These are phyloP conservation scores for Caenorhabditis sp. DNA, from an alignment of 2,888 invertebrate species.

Conservation along the genomic window DNA sequence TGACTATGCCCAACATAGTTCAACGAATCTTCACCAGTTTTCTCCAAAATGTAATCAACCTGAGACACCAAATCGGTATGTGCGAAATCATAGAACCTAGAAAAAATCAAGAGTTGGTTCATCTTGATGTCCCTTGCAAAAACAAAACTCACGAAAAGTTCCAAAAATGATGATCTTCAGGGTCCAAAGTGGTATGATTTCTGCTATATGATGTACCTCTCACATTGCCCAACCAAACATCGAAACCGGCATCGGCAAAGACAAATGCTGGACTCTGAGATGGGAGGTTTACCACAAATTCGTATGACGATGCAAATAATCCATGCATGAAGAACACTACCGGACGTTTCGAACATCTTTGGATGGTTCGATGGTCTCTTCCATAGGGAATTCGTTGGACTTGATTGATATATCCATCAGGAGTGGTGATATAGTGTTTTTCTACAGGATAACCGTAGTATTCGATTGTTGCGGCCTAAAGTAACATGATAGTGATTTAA, in stretches of 20 bases:
- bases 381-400: slow-evolving; percentile 29
- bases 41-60: slow-evolving; percentile 28
- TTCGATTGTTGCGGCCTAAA: slow-evolving; percentile 3
- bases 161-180: slow-evolving; percentile 20
- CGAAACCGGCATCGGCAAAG: slow-evolving; percentile 39
- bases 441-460: slow-evolving; percentile 21
- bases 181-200: slow-evolving; percentile 12
- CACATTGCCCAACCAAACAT: slow-evolving; percentile 40
- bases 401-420: slow-evolving; percentile 36
- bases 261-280: slow-evolving; percentile 29
- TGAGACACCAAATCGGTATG: slow-evolving; percentile 26
- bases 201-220: slow-evolving; percentile 24
- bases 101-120: neutral
- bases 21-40: slow-evolving; percentile 21
- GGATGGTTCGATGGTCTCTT: slow-evolving; percentile 20
- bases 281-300: slow-evolving; percentile 24
- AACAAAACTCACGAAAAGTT: slow-evolving; percentile 24
- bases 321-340: slow-evolving; percentile 34
- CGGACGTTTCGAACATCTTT: slow-evolving; percentile 15
- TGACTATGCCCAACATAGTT: slow-evolving; percentile 40
- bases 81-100: slow-evolving; percentile 25
- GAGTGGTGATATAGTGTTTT: slow-evolving; percentile 36
- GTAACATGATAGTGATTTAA: no score
- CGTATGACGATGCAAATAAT: slow-evolving; percentile 16
- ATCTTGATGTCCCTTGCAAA: neutral